A percentile compares a stretch with the other conserved stretches of the same genome.
These are phyloP conservation scores for Crenuchus spilurus DNA, from an alignment of 2,797 vertebrate species.

Conservation along the genomic window DNA sequence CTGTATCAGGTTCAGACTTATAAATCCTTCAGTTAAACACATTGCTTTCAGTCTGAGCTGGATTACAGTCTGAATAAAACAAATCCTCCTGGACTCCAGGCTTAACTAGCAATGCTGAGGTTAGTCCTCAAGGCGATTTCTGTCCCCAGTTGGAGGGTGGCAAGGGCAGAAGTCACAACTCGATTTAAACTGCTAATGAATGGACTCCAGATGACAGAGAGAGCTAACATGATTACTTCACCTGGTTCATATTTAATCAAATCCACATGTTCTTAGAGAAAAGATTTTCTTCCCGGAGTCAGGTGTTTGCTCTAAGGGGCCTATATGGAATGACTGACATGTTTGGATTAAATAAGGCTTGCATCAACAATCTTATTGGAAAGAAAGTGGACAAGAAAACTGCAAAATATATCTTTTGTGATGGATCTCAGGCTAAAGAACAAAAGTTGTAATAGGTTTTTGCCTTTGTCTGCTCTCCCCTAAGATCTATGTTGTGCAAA, in stretches of 20 bases:
- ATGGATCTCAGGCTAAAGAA: background rate
- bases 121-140: background rate
- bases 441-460: too few species aligned
- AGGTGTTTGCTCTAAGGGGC: background rate
- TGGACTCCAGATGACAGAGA: background rate
- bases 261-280: background rate
- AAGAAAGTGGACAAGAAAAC: background rate
- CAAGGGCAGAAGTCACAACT: background rate
- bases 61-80: background rate
- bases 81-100: background rate
- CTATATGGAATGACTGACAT: slow-evolving; percentile 10
- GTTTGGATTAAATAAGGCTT: slow-evolving; percentile 25
- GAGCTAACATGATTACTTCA: slow-evolving; percentile 5
- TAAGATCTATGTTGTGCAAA: too few species aligned
- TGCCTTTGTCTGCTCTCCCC: too few species aligned
- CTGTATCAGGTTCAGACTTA: too few species aligned
- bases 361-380: background rate
- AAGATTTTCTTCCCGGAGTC: background rate
- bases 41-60: background rate
- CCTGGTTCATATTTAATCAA: slow-evolving; percentile 6
- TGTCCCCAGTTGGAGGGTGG: background rate
- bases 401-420: background rate
- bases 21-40: background rate
- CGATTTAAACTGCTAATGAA: background rate
- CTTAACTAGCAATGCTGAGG: background rate